Conservation (phyloP, 2,797 vertebrate species). For the Molossus molossus region DNA sequence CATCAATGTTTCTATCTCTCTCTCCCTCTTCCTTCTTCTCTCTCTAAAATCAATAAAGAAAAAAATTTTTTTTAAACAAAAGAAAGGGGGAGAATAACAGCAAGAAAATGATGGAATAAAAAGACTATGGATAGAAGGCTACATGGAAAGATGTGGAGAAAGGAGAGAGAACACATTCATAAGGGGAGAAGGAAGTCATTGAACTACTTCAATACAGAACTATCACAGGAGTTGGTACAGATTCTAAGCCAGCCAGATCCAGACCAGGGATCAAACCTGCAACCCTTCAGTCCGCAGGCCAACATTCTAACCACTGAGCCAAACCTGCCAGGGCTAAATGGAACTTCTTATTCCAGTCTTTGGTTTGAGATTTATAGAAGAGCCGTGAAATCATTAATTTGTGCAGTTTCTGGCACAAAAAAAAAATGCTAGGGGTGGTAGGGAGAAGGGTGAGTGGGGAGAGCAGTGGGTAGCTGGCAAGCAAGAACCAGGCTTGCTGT, state of each 20-base stretch:
- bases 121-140: neutral
- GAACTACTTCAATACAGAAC: neutral
- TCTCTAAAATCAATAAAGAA: too few relatives aligned
- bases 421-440: neutral
- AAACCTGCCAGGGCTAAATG: too few relatives aligned
- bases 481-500: too few relatives aligned
- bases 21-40: too few relatives aligned
- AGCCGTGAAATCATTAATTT: constrained; percentile 71
- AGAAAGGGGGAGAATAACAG: neutral
- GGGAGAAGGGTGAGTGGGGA: neutral
- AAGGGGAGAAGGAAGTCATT: neutral
- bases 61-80: too few relatives aligned
- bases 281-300: too few relatives aligned
- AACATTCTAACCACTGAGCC: too few relatives aligned
- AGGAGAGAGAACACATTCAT: neutral
- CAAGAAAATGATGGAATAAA: neutral
- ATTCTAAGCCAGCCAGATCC: neutral
- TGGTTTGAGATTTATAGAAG: constrained; percentile 60
- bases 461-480: too few relatives aligned
- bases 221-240: neutral
- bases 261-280: too few relatives aligned
- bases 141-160: neutral
- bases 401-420: constrained; percentile 55
- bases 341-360: constrained; percentile 56
- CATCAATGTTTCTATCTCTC: too few relatives aligned